These are phyloP conservation scores for Augochlora pura DNA, from an alignment of 1,140 invertebrate genomes.

Conservation along the genomic window DNA sequence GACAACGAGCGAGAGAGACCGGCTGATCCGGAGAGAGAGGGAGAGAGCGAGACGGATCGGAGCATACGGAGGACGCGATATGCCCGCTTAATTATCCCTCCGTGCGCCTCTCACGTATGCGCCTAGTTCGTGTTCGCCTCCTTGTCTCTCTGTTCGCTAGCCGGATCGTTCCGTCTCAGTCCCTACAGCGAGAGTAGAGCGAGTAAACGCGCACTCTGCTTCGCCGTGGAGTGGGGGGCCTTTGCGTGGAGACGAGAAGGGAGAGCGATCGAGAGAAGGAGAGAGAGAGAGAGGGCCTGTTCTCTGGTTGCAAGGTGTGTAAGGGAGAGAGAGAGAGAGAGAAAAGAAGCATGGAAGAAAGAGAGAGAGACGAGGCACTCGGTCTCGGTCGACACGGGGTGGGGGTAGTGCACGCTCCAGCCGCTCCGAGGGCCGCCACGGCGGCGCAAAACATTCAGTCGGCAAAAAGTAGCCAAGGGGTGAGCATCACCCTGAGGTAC, in stretches of 20 bases:
- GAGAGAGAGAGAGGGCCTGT: conserved; percentile 10
- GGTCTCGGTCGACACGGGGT: conserved; percentile 50
- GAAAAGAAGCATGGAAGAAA: conserved; percentile 16
- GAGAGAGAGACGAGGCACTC: conserved; percentile 42
- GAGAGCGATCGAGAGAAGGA: conserved; percentile 17
- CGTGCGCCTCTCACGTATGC: conserved; percentile 60
- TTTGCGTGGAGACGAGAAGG: conserved; percentile 16
- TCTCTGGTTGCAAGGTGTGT: too few species aligned
- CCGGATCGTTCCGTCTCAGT: conserved; percentile 11
- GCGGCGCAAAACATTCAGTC: conserved; percentile 80
- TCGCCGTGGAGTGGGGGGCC: conserved; percentile 38
- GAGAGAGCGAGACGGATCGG: conserved; percentile 9
- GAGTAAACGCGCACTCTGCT: conserved; percentile 22
- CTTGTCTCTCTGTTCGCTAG: conserved; percentile 39
- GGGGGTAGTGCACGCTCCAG: conserved; percentile 65
- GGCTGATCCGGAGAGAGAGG: background rate
- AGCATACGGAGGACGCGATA: conserved; percentile 67
- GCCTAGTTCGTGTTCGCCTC: conserved; percentile 54
- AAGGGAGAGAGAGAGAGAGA: background rate
- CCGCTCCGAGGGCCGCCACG: conserved; percentile 66
- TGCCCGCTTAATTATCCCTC: conserved; percentile 78
- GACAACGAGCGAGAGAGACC: background rate
- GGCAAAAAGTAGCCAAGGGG: conserved; percentile 81
- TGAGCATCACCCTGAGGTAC: conserved; percentile 76
- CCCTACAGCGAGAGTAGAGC: conserved; percentile 30